phyloP scores from a whole-genome alignment of 2,797 vertebrate species.

The Parauchenoglanis ngamensis region DNA sequence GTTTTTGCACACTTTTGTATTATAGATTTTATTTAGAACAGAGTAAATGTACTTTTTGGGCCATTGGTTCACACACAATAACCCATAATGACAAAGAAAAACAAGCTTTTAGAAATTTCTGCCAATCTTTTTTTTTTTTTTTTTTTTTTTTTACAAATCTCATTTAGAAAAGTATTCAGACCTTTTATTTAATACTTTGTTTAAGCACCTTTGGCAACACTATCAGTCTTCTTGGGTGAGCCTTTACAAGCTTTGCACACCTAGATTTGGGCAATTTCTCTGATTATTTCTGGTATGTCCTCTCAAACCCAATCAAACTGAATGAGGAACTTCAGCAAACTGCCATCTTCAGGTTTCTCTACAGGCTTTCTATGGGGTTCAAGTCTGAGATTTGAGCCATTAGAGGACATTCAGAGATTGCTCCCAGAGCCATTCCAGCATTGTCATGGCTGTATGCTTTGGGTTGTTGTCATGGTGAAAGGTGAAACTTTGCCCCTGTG shows the following conservation, averaged over 20 bases:
- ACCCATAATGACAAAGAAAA: background rate
- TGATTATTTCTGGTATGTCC: slow-evolving; percentile 4
- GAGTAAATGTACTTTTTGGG: background rate
- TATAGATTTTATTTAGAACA: background rate
- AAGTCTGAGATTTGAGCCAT: background rate
- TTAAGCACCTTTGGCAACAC: background rate
- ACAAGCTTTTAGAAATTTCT: background rate
- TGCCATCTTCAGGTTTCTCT: background rate
- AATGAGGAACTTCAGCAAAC: background rate
- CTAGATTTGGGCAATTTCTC: background rate
- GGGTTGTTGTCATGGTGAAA: background rate
- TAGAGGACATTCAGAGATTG: background rate
- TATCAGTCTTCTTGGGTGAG: background rate
- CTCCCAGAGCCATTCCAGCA: background rate
- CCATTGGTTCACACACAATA: background rate
- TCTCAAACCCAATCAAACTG: background rate
- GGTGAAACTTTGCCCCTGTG: background rate
- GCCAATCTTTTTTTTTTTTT: no score
- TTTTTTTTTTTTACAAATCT: no score
- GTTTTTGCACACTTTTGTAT: background rate
- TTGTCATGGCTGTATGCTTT: background rate
- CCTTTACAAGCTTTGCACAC: background rate
- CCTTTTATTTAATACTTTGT: background rate
- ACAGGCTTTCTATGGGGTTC: background rate
- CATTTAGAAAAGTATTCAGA: background rate